A percentile compares a stretch with the other conserved stretches of the same genome.
Conservation (phyloP, 2,113 vertebrate genomes). For the Hippopotamus amphibius region DNA sequence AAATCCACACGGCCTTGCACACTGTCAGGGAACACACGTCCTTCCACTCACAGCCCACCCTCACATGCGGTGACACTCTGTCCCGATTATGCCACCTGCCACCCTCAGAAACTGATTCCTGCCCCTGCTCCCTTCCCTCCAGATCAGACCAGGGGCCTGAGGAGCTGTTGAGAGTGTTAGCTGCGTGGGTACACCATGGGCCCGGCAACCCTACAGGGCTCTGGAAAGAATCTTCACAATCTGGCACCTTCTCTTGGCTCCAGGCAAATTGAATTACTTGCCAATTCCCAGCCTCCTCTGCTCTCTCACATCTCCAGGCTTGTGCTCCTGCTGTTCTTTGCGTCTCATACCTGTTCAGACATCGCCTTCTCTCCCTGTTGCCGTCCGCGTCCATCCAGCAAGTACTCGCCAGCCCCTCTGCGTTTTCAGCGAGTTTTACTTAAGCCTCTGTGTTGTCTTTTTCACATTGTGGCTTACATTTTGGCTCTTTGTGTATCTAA, state of each 20-base stretch:
- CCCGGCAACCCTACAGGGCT: not conserved
- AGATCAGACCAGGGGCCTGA: not conserved
- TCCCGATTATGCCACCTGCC: not conserved
- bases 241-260: not conserved
- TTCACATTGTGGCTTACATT: not conserved
- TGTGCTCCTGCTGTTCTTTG: not conserved
- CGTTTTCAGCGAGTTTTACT: not conserved
- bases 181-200: accelerated
- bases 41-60: not conserved
- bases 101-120: not conserved
- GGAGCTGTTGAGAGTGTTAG: not conserved
- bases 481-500: not conserved
- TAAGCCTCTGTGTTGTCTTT: not conserved
- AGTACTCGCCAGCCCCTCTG: not conserved
- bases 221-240: not conserved
- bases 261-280: not conserved
- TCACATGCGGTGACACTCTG: not conserved
- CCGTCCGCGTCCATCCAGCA: not conserved
- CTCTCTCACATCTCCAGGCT: not conserved
- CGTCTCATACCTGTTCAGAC: not conserved
- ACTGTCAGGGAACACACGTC: accelerated
- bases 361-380: not conserved
- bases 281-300: not conserved
- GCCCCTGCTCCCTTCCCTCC: not conserved
- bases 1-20: too few relatives aligned